Conservation (phyloP, 2,113 vertebrate species). For the Cercocebus atys region DNA sequence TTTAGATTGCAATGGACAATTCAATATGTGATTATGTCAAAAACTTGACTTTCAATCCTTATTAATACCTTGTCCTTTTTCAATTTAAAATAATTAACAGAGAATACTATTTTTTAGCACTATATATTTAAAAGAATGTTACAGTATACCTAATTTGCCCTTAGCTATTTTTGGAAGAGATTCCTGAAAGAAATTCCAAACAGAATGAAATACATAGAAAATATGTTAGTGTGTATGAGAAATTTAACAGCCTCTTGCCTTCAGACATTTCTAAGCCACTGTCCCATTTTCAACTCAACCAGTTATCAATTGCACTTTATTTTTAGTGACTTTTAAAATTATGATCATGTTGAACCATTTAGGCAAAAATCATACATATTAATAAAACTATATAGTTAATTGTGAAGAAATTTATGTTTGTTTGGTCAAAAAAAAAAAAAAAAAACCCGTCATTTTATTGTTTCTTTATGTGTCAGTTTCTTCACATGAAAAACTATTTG, state of each 20-base stretch:
- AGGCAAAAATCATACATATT: background rate
- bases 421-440: background rate
- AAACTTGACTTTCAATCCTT: background rate
- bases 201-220: background rate
- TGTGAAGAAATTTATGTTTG: background rate
- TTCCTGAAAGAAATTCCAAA: background rate
- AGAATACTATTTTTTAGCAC: background rate
- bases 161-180: background rate
- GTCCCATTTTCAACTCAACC: background rate
- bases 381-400: background rate
- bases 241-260: background rate
- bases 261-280: background rate
- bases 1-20: background rate
- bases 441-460: background rate
- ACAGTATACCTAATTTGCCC: background rate
- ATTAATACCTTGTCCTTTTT: background rate
- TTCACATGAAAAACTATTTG: background rate
- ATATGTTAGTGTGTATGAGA: background rate
- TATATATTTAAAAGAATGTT: background rate
- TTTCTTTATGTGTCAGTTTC: background rate
- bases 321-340: background rate
- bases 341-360: background rate
- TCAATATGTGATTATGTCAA: background rate
- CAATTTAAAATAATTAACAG: background rate
- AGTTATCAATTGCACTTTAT: background rate